Evolutionary conservation across 2,888 invertebrate genomes (phyloP).

Genomic region (Blastobasis lacticolella): DNA sequence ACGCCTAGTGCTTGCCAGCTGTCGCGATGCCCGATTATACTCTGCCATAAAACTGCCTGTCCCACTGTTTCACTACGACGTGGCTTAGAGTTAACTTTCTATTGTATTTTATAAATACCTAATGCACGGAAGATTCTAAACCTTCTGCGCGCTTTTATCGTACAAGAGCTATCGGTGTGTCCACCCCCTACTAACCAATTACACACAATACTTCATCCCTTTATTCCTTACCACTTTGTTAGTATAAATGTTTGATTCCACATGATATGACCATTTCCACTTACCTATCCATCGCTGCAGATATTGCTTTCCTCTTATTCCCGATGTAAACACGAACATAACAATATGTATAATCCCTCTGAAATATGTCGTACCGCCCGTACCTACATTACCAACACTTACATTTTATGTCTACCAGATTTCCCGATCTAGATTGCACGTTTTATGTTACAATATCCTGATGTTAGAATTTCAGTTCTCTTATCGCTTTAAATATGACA

Average conservation of each 20-base stretch:
- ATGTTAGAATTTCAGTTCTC: conserved; percentile 37
- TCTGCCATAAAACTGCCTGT: conserved; percentile 35
- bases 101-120: conserved; percentile 69
- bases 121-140: conserved; percentile 64
- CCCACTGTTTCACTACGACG: conserved; percentile 42
- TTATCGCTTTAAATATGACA: conserved; percentile 54
- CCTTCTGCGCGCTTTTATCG: conserved; percentile 53
- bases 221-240: conserved; percentile 51
- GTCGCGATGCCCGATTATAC: conserved; percentile 6
- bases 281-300: conserved; percentile 47
- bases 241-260: conserved; percentile 59
- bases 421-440: conserved; percentile 50
- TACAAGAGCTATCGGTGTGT: conserved; percentile 54
- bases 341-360: conserved; percentile 16
- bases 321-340: conserved; percentile 33
- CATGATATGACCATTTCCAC: conserved; percentile 67
- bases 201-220: conserved; percentile 53
- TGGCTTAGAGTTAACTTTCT: conserved; percentile 35
- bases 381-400: conserved; percentile 6
- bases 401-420: conserved; percentile 29
- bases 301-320: conserved; percentile 55
- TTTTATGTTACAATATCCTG: conserved; percentile 31
- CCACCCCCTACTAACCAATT: conserved; percentile 49
- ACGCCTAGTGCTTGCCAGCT: conserved; percentile 18
- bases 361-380: conserved; percentile 3